These are phyloP conservation scores for Stictonetta naevosa DNA, from an alignment of 2,113 vertebrate genomes.

Conservation along the genomic window DNA sequence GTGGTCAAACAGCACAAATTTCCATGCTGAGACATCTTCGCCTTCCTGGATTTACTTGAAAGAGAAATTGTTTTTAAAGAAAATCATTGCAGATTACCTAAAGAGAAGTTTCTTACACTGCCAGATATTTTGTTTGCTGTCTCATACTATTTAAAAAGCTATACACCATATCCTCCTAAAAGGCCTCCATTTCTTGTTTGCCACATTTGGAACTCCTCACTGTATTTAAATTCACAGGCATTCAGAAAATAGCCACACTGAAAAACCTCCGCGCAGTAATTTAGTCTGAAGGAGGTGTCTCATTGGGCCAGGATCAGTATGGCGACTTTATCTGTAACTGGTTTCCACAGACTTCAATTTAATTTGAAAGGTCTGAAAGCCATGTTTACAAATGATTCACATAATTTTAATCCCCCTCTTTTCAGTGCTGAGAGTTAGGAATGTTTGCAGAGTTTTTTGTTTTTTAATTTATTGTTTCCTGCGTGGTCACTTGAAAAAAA, in stretches of 20 bases:
- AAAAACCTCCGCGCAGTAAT: not conserved
- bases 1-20: not conserved
- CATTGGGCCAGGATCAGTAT: not conserved
- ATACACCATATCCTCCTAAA: not conserved
- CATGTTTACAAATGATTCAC: not conserved
- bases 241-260: not conserved
- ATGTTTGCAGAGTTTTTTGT: not conserved
- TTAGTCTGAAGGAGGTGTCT: not conserved
- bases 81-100: not conserved
- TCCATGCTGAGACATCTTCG: not conserved
- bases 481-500: not conserved
- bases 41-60: not conserved
- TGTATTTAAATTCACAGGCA: not conserved
- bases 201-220: not conserved
- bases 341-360: not conserved
- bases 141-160: not conserved
- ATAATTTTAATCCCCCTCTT: not conserved
- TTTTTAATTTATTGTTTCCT: constrained; percentile 53
- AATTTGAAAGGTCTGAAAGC: not conserved
- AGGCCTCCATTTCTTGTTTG: not conserved
- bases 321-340: not conserved
- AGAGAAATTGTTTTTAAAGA: not conserved
- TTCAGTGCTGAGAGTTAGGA: not conserved
- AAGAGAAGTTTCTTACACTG: not conserved
- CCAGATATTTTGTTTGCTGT: constrained; percentile 22